Evolutionary conservation across 2,113 vertebrate species (phyloP).

Genomic region (Ranitomeya imitator): DNA sequence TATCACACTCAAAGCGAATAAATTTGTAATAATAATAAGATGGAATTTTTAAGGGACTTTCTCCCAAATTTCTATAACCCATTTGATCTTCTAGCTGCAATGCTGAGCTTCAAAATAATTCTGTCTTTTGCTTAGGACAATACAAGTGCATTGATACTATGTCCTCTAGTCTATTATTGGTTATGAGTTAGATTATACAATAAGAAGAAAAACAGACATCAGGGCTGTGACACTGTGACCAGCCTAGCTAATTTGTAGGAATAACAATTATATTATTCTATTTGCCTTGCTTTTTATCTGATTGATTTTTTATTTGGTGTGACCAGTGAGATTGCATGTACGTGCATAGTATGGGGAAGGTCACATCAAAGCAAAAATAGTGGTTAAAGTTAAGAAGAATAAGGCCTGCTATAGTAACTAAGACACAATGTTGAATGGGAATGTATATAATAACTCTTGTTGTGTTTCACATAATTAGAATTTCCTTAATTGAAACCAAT

Average conservation of each 20-base stretch:
- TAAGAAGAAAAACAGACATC: constrained; percentile 17
- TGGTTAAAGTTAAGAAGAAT: constrained; percentile 8
- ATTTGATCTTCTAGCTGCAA: neutral
- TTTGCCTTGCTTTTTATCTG: constrained; percentile 24
- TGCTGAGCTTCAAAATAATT: neutral
- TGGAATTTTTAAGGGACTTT: neutral
- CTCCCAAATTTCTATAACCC: neutral
- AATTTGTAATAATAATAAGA: no score
- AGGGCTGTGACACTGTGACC: constrained; percentile 20
- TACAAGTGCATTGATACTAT: neutral
- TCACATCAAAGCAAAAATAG: neutral
- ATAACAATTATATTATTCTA: constrained; percentile 35
- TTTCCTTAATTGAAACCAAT: neutral
- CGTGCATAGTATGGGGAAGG: constrained; percentile 6
- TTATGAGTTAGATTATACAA: neutral
- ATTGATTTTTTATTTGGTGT: constrained; percentile 44
- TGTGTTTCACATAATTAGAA: neutral
- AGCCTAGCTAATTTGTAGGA: constrained; percentile 21
- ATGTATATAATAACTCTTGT: neutral
- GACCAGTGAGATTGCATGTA: constrained; percentile 16
- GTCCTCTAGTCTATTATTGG: neutral
- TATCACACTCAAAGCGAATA: neutral
- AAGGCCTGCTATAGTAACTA: neutral
- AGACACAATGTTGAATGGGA: neutral
- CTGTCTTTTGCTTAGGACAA: neutral